Conservation (phyloP, 2,888 invertebrate species). For the Erebia aethiops region DNA sequence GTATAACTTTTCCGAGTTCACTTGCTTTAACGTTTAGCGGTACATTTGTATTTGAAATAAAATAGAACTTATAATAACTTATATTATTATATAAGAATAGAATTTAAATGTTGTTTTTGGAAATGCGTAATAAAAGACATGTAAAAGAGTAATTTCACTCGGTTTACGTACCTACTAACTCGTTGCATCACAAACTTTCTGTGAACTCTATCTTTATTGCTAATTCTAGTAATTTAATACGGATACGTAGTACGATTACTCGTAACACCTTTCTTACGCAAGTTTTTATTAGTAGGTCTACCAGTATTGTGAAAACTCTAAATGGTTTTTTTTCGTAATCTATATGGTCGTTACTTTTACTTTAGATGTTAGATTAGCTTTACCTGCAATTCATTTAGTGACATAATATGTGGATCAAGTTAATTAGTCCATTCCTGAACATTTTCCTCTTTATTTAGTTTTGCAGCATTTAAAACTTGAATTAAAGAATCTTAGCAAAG, state of each 20-base stretch:
- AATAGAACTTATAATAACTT: too few relatives aligned
- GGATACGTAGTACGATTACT: constrained; percentile 3
- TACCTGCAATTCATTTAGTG: background rate
- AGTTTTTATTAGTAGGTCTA: background rate
- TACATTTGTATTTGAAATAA: too few relatives aligned
- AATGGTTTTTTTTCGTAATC: background rate
- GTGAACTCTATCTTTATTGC: constrained; percentile 23
- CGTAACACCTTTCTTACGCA: constrained; percentile 10
- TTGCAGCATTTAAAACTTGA: too few relatives aligned
- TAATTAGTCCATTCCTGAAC: too few relatives aligned
- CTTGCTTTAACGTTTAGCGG: too few relatives aligned
- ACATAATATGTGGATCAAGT: background rate
- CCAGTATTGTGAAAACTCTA: constrained; percentile 1
- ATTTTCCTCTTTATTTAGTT: too few relatives aligned
- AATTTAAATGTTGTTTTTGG: background rate
- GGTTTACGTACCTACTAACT: constrained; percentile 17
- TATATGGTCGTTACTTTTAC: background rate
- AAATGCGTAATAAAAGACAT: constrained; percentile 15
- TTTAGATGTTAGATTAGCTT: background rate
- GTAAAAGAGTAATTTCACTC: constrained; percentile 26
- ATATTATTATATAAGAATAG: too few relatives aligned
- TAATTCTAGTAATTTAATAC: background rate
- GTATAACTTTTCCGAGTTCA: too few relatives aligned
- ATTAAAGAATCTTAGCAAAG: too few relatives aligned
- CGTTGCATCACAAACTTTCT: constrained; percentile 23